Evolutionary conservation across 2,113 vertebrate species (phyloP), one percentile per base, ranked within the genome.

Genomic region (Recurvirostra avosetta): DNA sequence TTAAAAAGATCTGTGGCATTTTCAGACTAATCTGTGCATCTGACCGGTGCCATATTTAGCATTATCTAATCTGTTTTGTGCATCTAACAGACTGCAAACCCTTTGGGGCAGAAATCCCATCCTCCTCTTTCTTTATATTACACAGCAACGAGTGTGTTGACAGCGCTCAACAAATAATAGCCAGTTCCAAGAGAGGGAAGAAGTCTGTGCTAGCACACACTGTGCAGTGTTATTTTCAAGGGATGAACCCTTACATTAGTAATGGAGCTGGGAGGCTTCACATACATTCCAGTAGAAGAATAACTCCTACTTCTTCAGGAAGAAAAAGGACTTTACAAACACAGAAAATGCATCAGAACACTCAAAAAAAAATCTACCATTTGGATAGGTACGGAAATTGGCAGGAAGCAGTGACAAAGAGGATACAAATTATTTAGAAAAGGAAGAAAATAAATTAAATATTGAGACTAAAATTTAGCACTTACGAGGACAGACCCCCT

Each of bases 1-100:
- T 92, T 94, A 94, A 95, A 95, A 90, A 95, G 84, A 94, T 95
- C 62, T 91, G 74, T 94, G 81, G 91, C 89, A 95, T 95, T 95
- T 94, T 94, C 89, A 91, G 89, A 77, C 73, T 95, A 75, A 95
- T 94, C 95, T 94, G 83, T 85, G 58, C 89, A 89, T 89, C 84
- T 95, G 84, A 96, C 91, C 53, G 0, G 41, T 85, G 87, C 86
- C 89, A 47, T 79, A 96, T 93, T 95, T 93, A 95, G 80, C 81
- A 85, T 91, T 94, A 96, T 73, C 76, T 92, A 86, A 92, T 95
- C 92, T 82, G 66, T 66, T 96, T 90, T 91, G 73, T 88, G 89
- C 86, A 86, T 95, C 86, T 94, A 94, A 95, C 77, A 95, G 83
- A 90, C 80, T 95, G 94, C 58, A 90, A 91, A 76, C 71, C 86